Evolutionary conservation across 2,888 invertebrate species (phyloP).

Genomic region (Lysandra coridon): DNA sequence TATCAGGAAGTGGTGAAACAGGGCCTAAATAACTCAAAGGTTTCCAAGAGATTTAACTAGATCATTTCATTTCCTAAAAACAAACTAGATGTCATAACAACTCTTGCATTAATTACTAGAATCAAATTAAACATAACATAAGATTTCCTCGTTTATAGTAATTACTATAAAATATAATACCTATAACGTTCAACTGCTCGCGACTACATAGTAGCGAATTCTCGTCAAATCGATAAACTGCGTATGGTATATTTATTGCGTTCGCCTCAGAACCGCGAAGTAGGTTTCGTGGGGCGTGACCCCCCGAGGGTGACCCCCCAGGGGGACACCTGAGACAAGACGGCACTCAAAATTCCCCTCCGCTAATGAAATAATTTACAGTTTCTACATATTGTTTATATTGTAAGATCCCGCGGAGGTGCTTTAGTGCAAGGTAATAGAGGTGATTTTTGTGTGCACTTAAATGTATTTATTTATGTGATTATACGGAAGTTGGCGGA

Average conservation of each 20-base stretch:
- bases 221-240: slow-evolving; percentile 7
- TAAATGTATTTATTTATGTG: background rate
- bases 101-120: no score
- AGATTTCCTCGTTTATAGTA: no score
- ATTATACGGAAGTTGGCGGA: background rate
- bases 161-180: background rate
- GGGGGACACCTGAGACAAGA: slow-evolving; percentile 61
- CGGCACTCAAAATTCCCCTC: slow-evolving; percentile 62
- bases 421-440: background rate
- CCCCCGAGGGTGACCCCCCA: slow-evolving; percentile 32
- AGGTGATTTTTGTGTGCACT: background rate
- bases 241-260: slow-evolving; percentile 23
- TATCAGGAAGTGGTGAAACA: no score
- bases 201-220: background rate
- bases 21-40: no score
- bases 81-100: no score
- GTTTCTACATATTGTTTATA: slow-evolving; percentile 26
- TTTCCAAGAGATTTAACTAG: no score
- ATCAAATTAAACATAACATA: no score
- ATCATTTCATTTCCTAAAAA: no score
- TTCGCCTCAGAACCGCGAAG: slow-evolving; percentile 23
- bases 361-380: slow-evolving; percentile 57
- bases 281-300: slow-evolving; percentile 35
- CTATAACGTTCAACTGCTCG: background rate
- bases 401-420: background rate